Conservation (phyloP, 37 sponge, comb jelly and placozoan genomes). For the Amphimedon queenslandica region DNA sequence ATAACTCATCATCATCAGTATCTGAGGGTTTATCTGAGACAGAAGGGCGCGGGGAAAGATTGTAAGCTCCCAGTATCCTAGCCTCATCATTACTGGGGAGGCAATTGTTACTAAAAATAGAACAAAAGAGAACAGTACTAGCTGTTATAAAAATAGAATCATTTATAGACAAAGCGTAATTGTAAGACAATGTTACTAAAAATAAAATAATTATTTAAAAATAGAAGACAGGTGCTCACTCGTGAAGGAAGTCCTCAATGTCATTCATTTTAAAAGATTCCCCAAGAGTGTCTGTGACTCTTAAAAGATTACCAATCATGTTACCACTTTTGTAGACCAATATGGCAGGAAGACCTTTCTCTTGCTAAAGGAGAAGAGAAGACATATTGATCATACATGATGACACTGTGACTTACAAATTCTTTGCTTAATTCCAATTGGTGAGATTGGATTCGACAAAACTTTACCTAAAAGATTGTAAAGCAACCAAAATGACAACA, state of each 20-base stretch:
- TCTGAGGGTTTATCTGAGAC: neutral
- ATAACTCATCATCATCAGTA: neutral
- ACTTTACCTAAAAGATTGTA: slow-evolving; percentile 45
- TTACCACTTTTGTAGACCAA: slow-evolving; percentile 68
- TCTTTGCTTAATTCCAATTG: slow-evolving; percentile 48
- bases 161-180: too few species aligned
- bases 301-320: slow-evolving; percentile 74
- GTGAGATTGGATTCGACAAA: slow-evolving; percentile 63
- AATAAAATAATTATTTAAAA: too few species aligned
- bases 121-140: neutral
- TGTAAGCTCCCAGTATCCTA: slow-evolving; percentile 13
- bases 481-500: neutral
- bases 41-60: neutral
- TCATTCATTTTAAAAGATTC: slow-evolving; percentile 56
- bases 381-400: neutral
- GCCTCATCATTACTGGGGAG: slow-evolving; percentile 1
- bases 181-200: too few species aligned
- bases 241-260: slow-evolving; percentile 65
- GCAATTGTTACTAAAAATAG: neutral
- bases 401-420: slow-evolving; percentile 32
- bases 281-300: slow-evolving; percentile 56
- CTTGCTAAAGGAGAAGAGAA: slow-evolving; percentile 3
- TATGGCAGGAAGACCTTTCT: slow-evolving; percentile 74
- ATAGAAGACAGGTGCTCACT: slow-evolving; percentile 54
- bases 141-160: neutral